A percentile compares a stretch with the other conserved stretches of the same genome.
These are phyloP conservation scores for Auanema sp. DNA, from an alignment of 2,888 invertebrate genomes.

Conservation along the genomic window DNA sequence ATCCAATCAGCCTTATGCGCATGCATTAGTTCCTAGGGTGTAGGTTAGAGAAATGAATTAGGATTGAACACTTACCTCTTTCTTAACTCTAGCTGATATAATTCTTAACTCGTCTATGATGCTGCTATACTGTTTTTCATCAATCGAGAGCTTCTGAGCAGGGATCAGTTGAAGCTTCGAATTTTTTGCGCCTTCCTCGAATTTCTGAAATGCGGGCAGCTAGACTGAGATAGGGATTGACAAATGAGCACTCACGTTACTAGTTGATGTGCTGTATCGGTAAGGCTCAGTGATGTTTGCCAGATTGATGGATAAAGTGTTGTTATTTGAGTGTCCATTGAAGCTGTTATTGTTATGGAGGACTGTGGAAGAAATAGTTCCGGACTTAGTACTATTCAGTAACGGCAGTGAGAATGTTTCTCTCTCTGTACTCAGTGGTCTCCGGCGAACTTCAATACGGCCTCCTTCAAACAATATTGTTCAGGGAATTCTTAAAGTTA, in stretches of 20 bases:
- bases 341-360: too few relatives aligned
- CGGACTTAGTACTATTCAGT: too few relatives aligned
- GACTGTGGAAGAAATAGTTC: too few relatives aligned
- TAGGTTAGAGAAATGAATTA: neutral
- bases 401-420: neutral
- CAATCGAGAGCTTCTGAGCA: conserved; percentile 13
- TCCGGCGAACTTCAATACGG: conserved; percentile 13
- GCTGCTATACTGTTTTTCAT: conserved; percentile 39
- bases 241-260: neutral
- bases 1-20: conserved; percentile 60
- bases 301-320: neutral
- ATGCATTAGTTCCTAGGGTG: conserved; percentile 51
- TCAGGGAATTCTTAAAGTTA: neutral
- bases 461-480: conserved; percentile 5
- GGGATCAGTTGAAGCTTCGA: neutral
- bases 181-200: neutral
- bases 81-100: conserved; percentile 55
- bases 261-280: neutral
- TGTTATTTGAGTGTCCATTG: neutral
- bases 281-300: neutral
- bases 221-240: too few relatives aligned
- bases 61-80: conserved; percentile 42
- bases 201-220: neutral
- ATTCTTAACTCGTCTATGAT: conserved; percentile 44
- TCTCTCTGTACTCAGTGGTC: neutral